A percentile compares a stretch with the other conserved stretches of the same genome.
Evolutionary conservation across 2,888 invertebrate genomes (phyloP).

Genomic region (Eurois occulta): DNA sequence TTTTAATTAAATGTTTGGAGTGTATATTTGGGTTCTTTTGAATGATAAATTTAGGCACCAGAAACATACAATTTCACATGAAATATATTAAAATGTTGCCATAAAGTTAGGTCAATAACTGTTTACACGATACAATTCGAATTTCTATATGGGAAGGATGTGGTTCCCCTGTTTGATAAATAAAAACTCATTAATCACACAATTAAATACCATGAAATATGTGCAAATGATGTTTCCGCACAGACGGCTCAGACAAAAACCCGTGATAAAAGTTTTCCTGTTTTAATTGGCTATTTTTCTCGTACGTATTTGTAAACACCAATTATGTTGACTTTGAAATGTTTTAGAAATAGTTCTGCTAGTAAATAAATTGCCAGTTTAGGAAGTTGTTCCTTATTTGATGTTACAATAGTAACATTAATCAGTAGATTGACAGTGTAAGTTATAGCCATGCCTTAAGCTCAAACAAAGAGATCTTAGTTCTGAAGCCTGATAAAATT

Average conservation of each 20-base stretch:
- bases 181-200: constrained; percentile 60
- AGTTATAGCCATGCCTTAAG: constrained; percentile 36
- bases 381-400: constrained; percentile 46
- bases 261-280: constrained; percentile 56
- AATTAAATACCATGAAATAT: constrained; percentile 65
- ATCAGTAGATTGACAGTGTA: constrained; percentile 44
- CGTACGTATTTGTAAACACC: constrained; percentile 44
- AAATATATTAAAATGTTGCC: neutral
- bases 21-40: neutral
- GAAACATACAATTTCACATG: neutral
- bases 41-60: neutral
- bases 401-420: constrained; percentile 56
- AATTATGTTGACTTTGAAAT: constrained; percentile 29
- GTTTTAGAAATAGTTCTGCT: constrained; percentile 37
- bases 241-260: constrained; percentile 46
- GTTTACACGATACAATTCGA: constrained; percentile 24
- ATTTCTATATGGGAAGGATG: constrained; percentile 60
- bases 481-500: constrained; percentile 34
- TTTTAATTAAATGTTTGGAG: neutral
- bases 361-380: constrained; percentile 29
- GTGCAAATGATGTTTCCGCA: constrained; percentile 58
- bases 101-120: constrained; percentile 9
- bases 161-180: constrained; percentile 60
- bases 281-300: constrained; percentile 45
- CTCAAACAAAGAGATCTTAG: constrained; percentile 47